Evolutionary conservation across 2,888 invertebrate species (phyloP).

Genomic region (Euplagia quadripunctaria): DNA sequence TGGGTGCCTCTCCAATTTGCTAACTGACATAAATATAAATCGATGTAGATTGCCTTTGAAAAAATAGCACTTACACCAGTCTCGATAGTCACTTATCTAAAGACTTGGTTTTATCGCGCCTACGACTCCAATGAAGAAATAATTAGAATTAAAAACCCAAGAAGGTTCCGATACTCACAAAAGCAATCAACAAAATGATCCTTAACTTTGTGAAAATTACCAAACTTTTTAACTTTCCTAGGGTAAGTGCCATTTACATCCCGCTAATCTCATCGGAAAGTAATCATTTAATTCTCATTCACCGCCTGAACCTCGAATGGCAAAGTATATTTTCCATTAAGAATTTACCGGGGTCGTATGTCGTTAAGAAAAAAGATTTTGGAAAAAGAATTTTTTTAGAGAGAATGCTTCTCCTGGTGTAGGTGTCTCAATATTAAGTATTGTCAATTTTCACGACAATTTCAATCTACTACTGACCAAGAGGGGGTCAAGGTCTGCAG

Average conservation of each 20-base stretch:
- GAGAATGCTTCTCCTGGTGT: background rate
- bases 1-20: too few relatives aligned
- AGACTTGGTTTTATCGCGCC: background rate
- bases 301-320: conserved; percentile 35
- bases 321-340: conserved; percentile 2
- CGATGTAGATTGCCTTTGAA: too few relatives aligned
- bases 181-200: conserved; percentile 18
- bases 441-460: too few relatives aligned
- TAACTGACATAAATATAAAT: too few relatives aligned
- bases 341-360: background rate
- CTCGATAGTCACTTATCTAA: background rate
- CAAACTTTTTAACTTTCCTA: conserved; percentile 23
- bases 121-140: background rate
- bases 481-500: too few relatives aligned
- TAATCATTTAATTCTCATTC: conserved; percentile 47
- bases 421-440: too few relatives aligned
- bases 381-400: background rate
- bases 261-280: conserved; percentile 38
- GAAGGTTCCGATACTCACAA: background rate
- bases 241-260: conserved; percentile 25
- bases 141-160: background rate
- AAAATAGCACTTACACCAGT: too few relatives aligned
- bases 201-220: conserved; percentile 13
- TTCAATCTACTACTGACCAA: too few relatives aligned
- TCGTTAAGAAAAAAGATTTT: background rate